Evolutionary conservation across 2,797 vertebrate species (phyloP), one percentile per base, ranked within the genome.

Genomic region (Oreortyx pictus): DNA sequence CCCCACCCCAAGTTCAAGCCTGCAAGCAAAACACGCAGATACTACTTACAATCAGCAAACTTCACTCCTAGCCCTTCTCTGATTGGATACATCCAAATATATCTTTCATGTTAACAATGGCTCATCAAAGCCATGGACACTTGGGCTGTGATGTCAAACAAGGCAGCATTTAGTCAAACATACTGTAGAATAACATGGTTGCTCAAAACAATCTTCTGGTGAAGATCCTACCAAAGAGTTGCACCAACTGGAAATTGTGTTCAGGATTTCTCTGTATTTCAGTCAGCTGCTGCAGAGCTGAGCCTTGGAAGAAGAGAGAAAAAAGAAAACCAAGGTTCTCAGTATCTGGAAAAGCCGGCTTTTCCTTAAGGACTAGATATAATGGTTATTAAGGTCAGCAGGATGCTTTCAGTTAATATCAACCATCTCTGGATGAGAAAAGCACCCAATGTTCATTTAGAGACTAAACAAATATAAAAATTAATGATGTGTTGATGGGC

Each of bases 71-170:
- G 17, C 8, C 13, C 33, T 70, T 33, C 33, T 82, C 60, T 82
- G 60, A 1, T 73, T 62, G 66, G 35, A 22, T 19, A 33, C n/a
- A 37, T 25, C 3, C 4, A 78, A 44, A 84, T 64, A 24, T 25
- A 4, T 29, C 57, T 19, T 74, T n/a, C 12, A 54, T 31, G 31
- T 56, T 71, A n/a, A 13, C 2, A 1, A 57, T 60, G 67, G 23
- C 41, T 49, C 39, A 47, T 39, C 0, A 0, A 87, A 82, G 56
- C 4, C 15, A 14, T 18, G 31, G 33, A 19, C 3, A 4, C 8
- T 77, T 84, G 11, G 52, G 31, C 24, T 3, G 1, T 49, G 46
- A 76, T 25, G 24, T 56, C 13, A 71, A 70, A 92, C 25, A 33
- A 81, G 23, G 10, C 9, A 70, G 66, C 17, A 12, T 24, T 23